Conservation (phyloP, 2,888 invertebrate species). For the Pseudoips prasinana region DNA sequence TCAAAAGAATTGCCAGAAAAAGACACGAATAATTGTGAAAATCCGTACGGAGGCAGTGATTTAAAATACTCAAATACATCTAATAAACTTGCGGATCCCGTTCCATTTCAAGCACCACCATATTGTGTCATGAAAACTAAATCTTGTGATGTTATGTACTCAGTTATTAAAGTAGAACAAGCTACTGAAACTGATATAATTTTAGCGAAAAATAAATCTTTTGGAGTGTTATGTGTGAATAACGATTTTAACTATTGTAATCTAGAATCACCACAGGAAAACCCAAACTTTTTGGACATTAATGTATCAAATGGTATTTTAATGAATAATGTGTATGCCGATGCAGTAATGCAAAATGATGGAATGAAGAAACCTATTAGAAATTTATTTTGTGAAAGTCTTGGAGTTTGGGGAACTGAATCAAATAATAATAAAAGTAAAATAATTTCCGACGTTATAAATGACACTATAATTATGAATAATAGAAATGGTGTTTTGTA, state of each 20-base stretch:
- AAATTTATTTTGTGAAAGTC: too few species aligned
- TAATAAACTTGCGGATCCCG: constrained; percentile 28
- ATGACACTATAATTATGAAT: too few species aligned
- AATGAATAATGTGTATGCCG: constrained; percentile 23
- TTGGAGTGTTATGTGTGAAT: constrained; percentile 15
- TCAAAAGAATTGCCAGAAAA: constrained; percentile 39
- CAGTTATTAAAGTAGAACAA: constrained; percentile 23
- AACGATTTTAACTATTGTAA: constrained; percentile 30
- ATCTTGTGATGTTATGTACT: constrained; percentile 43
- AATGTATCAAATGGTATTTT: constrained; percentile 22
- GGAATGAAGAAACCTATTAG: too few species aligned
- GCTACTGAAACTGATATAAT: constrained; percentile 26
- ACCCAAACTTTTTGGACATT: constrained; percentile 10
- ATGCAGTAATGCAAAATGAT: constrained; percentile 3
- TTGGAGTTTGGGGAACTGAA: too few species aligned
- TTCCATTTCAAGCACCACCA: constrained; percentile 41
- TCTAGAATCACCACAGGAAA: constrained; percentile 5
- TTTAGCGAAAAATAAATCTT: constrained; percentile 21
- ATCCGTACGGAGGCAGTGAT: constrained; percentile 2
- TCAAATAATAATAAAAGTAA: too few species aligned
- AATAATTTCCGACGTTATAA: too few species aligned
- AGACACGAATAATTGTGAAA: constrained; percentile 24
- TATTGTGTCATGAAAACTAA: constrained; percentile 39
- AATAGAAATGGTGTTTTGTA: too few species aligned
- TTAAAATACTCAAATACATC: constrained; percentile 19